These are phyloP conservation scores for Teinopalpus imperialis DNA, from an alignment of 2,888 invertebrate genomes.

Conservation along the genomic window DNA sequence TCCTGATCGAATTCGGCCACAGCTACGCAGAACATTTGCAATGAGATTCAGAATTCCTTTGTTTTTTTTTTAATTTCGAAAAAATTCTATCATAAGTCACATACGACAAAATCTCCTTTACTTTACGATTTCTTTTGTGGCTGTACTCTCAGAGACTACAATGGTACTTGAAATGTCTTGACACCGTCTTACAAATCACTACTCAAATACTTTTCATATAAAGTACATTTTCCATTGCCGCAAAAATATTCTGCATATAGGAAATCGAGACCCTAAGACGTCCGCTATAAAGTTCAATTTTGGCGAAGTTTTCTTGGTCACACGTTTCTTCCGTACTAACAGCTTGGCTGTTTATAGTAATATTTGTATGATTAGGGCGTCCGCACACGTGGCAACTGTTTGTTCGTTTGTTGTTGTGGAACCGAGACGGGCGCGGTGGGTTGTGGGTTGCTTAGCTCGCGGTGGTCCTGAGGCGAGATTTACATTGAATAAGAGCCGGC, in stretches of 20 bases:
- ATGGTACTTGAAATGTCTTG: constrained; percentile 30
- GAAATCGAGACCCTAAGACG: constrained; percentile 9
- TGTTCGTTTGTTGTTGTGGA: constrained; percentile 11
- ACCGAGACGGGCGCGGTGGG: neutral
- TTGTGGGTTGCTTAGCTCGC: constrained; percentile 13
- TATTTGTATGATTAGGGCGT: constrained; percentile 36
- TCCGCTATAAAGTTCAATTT: constrained; percentile 16
- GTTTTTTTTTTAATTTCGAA: too few species aligned
- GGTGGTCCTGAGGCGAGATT: constrained; percentile 29
- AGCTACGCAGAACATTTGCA: too few species aligned
- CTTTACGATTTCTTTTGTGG: constrained; percentile 32
- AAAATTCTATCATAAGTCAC: too few species aligned
- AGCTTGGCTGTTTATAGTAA: constrained; percentile 36
- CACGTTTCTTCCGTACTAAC: constrained; percentile 21
- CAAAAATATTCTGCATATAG: too few species aligned
- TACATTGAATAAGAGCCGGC: constrained; percentile 32
- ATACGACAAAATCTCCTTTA: too few species aligned
- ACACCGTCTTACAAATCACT: neutral
- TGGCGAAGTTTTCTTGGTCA: constrained; percentile 7
- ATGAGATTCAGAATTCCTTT: too few species aligned
- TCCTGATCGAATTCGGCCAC: too few species aligned
- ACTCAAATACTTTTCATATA: neutral
- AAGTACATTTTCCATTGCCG: constrained; percentile 8
- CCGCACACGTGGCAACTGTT: constrained; percentile 7
- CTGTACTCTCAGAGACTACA: constrained; percentile 36